Evolutionary conservation across 2,113 vertebrate genomes (phyloP).

Genomic region (Hirundichthys speculiger): DNA sequence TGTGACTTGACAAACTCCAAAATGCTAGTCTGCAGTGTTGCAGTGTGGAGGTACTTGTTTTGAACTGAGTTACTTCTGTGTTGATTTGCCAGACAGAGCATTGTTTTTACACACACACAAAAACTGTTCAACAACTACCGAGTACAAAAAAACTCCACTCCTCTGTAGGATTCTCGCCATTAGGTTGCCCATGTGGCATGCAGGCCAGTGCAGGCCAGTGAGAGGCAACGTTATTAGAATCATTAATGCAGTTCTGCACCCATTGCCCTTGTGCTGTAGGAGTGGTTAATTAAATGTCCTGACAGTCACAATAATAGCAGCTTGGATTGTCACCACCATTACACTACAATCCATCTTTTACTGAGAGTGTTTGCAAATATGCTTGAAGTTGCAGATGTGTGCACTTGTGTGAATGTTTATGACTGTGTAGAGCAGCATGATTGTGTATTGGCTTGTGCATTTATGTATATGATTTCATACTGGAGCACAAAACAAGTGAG

Average conservation of each 20-base stretch:
- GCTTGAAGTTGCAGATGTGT: slow-evolving; percentile 21
- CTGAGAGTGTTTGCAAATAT: slow-evolving; percentile 40
- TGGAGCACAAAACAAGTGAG: slow-evolving; percentile 39
- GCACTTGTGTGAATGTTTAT: neutral
- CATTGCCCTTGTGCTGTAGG: slow-evolving; percentile 41
- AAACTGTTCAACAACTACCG: slow-evolving; percentile 3
- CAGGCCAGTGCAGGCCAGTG: neutral
- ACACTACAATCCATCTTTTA: slow-evolving; percentile 55
- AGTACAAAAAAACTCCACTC: slow-evolving; percentile 36
- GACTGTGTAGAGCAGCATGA: slow-evolving; percentile 13
- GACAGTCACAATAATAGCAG: slow-evolving; percentile 61
- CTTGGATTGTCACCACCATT: slow-evolving; percentile 47
- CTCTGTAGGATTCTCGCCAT: slow-evolving; percentile 44
- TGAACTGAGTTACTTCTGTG: neutral
- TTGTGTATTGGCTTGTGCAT: slow-evolving; percentile 23
- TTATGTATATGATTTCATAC: slow-evolving; percentile 28
- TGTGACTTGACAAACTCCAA: slow-evolving; percentile 30
- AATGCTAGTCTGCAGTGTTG: slow-evolving; percentile 14
- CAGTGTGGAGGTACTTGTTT: slow-evolving; percentile 8
- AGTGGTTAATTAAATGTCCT: slow-evolving; percentile 69
- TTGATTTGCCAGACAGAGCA: neutral
- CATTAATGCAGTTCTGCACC: slow-evolving; percentile 53
- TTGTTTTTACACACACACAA: slow-evolving; percentile 21
- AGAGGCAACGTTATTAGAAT: slow-evolving; percentile 44
- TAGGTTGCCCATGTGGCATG: neutral